A percentile compares a stretch with the other conserved stretches of the same genome.
Evolutionary conservation across 1,140 invertebrate genomes (phyloP).

Genomic region (Drosophila pallidifrons): DNA sequence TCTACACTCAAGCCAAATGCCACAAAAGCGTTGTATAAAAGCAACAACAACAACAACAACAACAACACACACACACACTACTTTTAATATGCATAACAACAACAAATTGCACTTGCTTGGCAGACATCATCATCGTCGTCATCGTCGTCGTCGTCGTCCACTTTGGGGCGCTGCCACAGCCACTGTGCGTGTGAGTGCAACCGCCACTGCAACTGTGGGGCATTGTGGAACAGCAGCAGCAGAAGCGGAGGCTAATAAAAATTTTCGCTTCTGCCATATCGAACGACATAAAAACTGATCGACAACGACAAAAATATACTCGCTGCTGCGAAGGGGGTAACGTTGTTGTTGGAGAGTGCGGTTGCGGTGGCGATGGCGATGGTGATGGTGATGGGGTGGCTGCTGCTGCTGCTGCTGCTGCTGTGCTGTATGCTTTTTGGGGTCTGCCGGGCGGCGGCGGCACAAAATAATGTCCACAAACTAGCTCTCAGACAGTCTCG

Average conservation of each 20-base stretch:
- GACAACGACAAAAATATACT: constrained; percentile 82
- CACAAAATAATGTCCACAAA: constrained; percentile 68
- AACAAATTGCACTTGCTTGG: constrained; percentile 78
- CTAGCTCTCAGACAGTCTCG: constrained; percentile 44
- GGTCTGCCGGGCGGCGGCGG: constrained; percentile 18
- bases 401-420: constrained; percentile 1
- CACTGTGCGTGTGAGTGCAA: constrained; percentile 5
- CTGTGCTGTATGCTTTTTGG: constrained; percentile 9
- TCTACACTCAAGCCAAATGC: constrained; percentile 13
- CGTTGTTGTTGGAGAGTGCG: background rate
- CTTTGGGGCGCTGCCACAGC: constrained; percentile 16
- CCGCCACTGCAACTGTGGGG: constrained; percentile 27
- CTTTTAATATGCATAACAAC: constrained; percentile 61
- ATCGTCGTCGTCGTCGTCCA: constrained; percentile 2
- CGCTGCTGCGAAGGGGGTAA: constrained; percentile 18
- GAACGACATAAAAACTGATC: constrained; percentile 83
- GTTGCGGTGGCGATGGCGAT: background rate
- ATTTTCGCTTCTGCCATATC: constrained; percentile 78
- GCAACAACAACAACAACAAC: background rate
- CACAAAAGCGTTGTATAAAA: background rate
- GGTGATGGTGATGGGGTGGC: background rate
- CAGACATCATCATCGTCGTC: constrained; percentile 57
- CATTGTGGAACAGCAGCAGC: constrained; percentile 50
- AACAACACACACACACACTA: constrained; percentile 16
- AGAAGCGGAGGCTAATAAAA: constrained; percentile 66